Percentiles rank a stretch among this genome's conserved stretches.
These are phyloP conservation scores for Hofmannophila pseudospretella DNA, from an alignment of 2,888 invertebrate species.

Conservation along the genomic window DNA sequence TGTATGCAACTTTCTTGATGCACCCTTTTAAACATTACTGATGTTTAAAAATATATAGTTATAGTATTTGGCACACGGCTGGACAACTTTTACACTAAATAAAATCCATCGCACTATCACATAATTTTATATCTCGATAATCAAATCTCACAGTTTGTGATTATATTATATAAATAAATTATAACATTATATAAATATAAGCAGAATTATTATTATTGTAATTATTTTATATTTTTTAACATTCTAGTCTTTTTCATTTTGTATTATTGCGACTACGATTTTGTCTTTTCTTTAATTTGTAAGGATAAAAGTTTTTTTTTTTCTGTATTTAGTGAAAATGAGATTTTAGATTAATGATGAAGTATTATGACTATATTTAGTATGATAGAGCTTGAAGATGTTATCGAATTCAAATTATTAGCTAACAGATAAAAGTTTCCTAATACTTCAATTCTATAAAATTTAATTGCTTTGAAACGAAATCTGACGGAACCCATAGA, in stretches of 20 bases:
- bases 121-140: conserved; percentile 6
- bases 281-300: conserved; percentile 26
- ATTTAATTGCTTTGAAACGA: too few species aligned
- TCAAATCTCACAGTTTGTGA: conserved; percentile 28
- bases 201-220: conserved; percentile 25
- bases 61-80: background rate
- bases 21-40: too few species aligned
- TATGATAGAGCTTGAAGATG: background rate
- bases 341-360: conserved; percentile 25
- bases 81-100: background rate
- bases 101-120: background rate
- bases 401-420: too few species aligned
- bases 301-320: conserved; percentile 22
- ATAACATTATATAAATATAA: conserved; percentile 23
- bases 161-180: conserved; percentile 23
- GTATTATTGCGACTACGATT: conserved; percentile 49
- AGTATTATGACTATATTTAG: conserved; percentile 10
- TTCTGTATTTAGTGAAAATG: conserved; percentile 28
- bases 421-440: too few species aligned
- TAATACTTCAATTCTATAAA: too few species aligned
- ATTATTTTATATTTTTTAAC: conserved; percentile 48
- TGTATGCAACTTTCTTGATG: too few species aligned
- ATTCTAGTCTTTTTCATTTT: conserved; percentile 66
- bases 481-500: too few species aligned
- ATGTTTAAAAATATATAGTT: too few species aligned